phyloP scores from a whole-genome alignment of 92 coral and sea anemone genomes.

The Zoanthus sansibaricus region DNA sequence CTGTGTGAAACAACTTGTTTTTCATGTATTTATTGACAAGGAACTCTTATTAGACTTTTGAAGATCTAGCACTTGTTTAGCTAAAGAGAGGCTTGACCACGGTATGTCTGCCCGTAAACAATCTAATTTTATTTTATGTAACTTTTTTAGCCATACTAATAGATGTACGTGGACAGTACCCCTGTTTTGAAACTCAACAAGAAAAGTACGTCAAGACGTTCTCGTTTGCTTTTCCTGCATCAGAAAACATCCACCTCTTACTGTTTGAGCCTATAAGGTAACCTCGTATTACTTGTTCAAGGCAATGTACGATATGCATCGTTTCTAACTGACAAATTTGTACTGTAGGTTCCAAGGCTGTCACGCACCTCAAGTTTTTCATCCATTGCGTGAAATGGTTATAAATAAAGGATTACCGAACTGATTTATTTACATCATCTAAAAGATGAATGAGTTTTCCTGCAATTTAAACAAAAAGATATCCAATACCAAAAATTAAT shows the following conservation, averaged over 20 bases:
- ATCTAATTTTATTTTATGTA: background rate
- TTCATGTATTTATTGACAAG: background rate
- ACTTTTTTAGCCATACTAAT: slow-evolving; percentile 52
- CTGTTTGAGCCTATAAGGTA: background rate
- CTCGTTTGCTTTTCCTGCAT: background rate
- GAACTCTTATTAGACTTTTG: background rate
- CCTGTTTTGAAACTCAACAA: background rate
- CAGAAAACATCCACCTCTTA: background rate
- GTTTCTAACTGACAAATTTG: background rate
- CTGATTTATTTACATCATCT: too few species aligned
- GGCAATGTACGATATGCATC: background rate
- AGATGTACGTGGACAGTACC: slow-evolving; percentile 61
- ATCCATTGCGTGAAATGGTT: background rate
- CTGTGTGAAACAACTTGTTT: slow-evolving; percentile 11
- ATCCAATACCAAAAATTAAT: too few species aligned
- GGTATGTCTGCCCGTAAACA: slow-evolving; percentile 55
- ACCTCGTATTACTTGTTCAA: background rate
- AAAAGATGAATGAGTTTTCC: too few species aligned
- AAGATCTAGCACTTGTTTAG: background rate
- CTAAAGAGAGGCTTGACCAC: slow-evolving; percentile 1
- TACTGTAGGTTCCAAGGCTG: background rate
- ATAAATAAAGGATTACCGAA: background rate
- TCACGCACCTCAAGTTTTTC: background rate
- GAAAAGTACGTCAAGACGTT: background rate
- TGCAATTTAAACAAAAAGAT: too few species aligned